Conservation (phyloP, 2,113 vertebrate genomes). For the Oncorhynchus keta region DNA sequence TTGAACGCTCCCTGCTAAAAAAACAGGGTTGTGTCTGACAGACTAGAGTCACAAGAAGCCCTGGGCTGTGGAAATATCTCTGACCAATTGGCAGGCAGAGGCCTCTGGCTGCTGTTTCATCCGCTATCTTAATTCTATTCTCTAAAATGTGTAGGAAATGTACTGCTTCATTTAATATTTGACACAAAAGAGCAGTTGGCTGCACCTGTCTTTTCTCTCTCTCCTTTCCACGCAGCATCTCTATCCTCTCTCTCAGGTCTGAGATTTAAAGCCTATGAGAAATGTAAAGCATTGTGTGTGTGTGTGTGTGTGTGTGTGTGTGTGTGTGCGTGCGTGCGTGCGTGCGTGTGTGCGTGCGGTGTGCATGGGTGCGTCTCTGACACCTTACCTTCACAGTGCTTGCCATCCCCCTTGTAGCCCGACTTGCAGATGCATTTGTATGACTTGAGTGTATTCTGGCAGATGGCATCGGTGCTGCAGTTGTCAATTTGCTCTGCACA, state of each 20-base stretch:
- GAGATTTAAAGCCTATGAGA: conserved; percentile 45
- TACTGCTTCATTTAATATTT: conserved; percentile 68
- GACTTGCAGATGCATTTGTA: conserved; percentile 87
- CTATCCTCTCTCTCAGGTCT: no score
- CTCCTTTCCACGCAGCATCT: no score
- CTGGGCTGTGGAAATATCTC: conserved; percentile 24
- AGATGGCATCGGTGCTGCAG: conserved; percentile 86
- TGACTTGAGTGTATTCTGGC: conserved; percentile 81
- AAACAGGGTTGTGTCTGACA: conserved; percentile 53
- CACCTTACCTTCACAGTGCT: conserved; percentile 93
- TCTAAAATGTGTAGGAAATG: conserved; percentile 70
- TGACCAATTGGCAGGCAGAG: no score
- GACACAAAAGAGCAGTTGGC: conserved; percentile 58
- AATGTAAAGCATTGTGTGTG: background rate
- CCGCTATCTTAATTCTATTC: conserved; percentile 65
- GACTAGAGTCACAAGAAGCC: conserved; percentile 30
- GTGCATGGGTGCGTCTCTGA: background rate
- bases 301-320: no score
- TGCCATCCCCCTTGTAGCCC: conserved; percentile 92
- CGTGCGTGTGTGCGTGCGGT: no score
- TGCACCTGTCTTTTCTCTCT: conserved; percentile 53
- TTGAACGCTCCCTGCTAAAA: conserved; percentile 41
- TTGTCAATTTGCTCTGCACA: conserved; percentile 80
- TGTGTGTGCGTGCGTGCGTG: no score
- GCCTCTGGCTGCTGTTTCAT: conserved; percentile 51